phyloP scores from a whole-genome alignment of 2,113 vertebrate species.

The Lophura nycthemera region DNA sequence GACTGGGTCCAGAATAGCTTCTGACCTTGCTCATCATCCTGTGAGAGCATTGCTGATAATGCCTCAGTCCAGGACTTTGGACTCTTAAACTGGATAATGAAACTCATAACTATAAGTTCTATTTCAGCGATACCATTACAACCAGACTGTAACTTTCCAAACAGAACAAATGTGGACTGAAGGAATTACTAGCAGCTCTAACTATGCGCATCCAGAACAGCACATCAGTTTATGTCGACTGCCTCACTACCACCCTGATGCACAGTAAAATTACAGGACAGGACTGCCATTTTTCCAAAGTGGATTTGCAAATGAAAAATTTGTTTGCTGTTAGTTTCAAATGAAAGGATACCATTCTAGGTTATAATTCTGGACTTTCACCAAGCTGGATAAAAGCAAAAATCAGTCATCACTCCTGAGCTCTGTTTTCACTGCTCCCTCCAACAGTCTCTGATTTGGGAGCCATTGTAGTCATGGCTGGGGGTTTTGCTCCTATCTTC shows the following conservation, averaged over 20 bases:
- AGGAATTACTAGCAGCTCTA: neutral
- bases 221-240: neutral
- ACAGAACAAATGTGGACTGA: slow-evolving; percentile 20
- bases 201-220: neutral
- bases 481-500: slow-evolving; percentile 34
- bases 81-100: slow-evolving; percentile 33
- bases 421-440: neutral
- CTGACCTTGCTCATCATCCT: slow-evolving; percentile 37
- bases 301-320: neutral
- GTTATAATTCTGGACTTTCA: neutral
- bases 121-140: neutral
- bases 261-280: neutral
- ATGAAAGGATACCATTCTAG: neutral
- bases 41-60: neutral
- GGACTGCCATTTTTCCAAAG: neutral
- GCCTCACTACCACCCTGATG: neutral
- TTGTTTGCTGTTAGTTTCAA: neutral
- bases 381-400: slow-evolving; percentile 9
- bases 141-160: slow-evolving; percentile 10
- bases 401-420: neutral
- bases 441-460: slow-evolving; percentile 25
- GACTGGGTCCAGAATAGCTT: slow-evolving; percentile 10
- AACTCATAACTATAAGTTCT: slow-evolving; percentile 33
- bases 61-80: neutral
- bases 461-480: slow-evolving; percentile 18